phyloP scores from a whole-genome alignment of 2,113 vertebrate species.

The Pseudopodoces humilis region DNA sequence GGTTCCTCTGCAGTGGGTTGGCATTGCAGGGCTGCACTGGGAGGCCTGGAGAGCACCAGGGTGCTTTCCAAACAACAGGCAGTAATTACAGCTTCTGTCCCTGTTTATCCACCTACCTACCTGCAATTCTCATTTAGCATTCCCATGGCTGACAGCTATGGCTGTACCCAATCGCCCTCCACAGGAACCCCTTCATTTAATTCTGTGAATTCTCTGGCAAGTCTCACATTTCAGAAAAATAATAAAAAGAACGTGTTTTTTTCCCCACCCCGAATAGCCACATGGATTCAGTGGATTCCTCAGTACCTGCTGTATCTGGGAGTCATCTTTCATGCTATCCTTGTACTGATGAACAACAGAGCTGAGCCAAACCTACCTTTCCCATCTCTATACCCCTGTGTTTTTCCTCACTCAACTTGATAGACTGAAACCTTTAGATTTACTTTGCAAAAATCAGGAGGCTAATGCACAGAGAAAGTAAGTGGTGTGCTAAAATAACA shows the following conservation, averaged over 20 bases:
- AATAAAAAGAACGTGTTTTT: too few relatives aligned
- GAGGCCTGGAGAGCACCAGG: slow-evolving; percentile 20
- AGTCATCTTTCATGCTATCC: background rate
- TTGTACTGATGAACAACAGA: background rate
- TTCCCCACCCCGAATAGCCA: fast-evolving
- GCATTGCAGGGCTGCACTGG: background rate
- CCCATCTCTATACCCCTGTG: background rate
- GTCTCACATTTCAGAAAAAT: background rate
- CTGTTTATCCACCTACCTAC: slow-evolving; percentile 20
- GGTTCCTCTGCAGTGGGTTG: slow-evolving; percentile 28
- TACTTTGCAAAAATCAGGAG: background rate
- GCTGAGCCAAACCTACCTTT: background rate
- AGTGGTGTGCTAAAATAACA: background rate
- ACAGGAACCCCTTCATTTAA: background rate
- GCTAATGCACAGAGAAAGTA: background rate
- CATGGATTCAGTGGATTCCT: background rate
- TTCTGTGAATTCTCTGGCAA: background rate
- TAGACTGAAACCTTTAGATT: background rate
- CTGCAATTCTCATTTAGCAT: background rate
- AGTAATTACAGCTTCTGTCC: background rate
- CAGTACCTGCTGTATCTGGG: background rate
- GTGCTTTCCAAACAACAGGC: slow-evolving; percentile 33
- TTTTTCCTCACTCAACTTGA: background rate
- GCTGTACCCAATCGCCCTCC: background rate
- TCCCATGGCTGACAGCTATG: background rate